A percentile compares a stretch with the other conserved stretches of the same genome.
phyloP scores from a whole-genome alignment of 2,113 vertebrate species.

The Plecotus auritus region DNA sequence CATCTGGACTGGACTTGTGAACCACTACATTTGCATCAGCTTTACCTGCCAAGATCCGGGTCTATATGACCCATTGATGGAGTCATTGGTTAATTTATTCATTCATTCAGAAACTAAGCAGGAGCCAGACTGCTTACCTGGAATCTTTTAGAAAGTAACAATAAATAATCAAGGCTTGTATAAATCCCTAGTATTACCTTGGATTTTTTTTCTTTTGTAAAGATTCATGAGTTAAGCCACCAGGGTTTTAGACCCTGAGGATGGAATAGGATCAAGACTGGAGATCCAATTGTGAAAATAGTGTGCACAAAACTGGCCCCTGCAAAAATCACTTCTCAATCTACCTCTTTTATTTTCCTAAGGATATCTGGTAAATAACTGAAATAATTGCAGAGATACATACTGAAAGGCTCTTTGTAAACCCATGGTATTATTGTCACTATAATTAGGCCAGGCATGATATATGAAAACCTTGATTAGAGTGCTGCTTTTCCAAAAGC shows the following conservation, averaged over 20 bases:
- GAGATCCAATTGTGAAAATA: constrained; percentile 3
- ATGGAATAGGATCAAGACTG: constrained; percentile 15
- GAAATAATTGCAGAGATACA: constrained; percentile 64
- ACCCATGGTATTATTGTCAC: constrained; percentile 49
- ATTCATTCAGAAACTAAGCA: constrained; percentile 39
- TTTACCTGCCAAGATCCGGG: background rate
- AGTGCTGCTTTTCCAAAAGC: constrained; percentile 54
- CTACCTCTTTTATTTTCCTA: constrained; percentile 42
- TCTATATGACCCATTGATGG: background rate
- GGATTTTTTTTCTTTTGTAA: constrained; percentile 34
- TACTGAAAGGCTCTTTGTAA: constrained; percentile 59
- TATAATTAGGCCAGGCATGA: constrained; percentile 51
- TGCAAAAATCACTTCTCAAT: constrained; percentile 33
- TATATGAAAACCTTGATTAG: constrained; percentile 65
- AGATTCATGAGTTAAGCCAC: constrained; percentile 40
- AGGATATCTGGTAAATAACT: constrained; percentile 60
- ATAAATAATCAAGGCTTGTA: constrained; percentile 56
- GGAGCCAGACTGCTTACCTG: background rate
- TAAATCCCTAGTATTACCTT: constrained; percentile 54
- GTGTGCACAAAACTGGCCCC: background rate
- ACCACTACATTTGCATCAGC: background rate
- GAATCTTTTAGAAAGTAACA: constrained; percentile 32
- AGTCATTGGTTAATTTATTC: background rate
- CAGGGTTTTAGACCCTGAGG: constrained; percentile 39
- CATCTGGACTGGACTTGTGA: background rate